A percentile compares a stretch with the other conserved stretches of the same genome.
phyloP scores from a whole-genome alignment of 2,888 invertebrate species.

The Amphipoea oculea region DNA sequence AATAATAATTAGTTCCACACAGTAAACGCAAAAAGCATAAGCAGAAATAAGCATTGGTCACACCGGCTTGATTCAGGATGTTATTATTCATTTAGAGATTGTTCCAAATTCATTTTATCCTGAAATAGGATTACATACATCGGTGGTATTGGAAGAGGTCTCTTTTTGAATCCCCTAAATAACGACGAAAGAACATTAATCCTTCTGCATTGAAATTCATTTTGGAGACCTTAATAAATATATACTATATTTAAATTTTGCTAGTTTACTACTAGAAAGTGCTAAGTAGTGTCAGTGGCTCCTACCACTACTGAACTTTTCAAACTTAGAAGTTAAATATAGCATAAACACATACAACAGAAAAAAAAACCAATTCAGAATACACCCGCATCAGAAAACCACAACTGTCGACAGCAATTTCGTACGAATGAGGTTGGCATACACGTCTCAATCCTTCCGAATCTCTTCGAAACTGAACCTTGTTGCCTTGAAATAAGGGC shows the following conservation, averaged over 20 bases:
- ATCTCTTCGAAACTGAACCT: slow-evolving; percentile 31
- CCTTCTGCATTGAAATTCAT: not conserved
- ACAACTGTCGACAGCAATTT: slow-evolving; percentile 82
- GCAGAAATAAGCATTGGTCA: not conserved
- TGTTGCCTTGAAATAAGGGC: slow-evolving; percentile 30
- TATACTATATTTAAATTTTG: no score
- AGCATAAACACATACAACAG: slow-evolving; percentile 11
- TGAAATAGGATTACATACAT: not conserved
- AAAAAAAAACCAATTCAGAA: slow-evolving; percentile 68
- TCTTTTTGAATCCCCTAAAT: not conserved
- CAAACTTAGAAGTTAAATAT: not conserved
- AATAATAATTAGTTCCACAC: not conserved
- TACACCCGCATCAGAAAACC: slow-evolving; percentile 74
- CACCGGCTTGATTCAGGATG: not conserved
- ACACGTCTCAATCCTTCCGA: slow-evolving; percentile 75
- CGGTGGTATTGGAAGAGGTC: not conserved
- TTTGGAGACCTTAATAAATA: no score
- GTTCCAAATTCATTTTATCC: not conserved
- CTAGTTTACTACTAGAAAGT: no score
- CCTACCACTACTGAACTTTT: not conserved
- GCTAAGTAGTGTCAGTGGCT: not conserved
- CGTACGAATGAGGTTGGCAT: slow-evolving; percentile 80
- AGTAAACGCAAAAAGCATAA: not conserved
- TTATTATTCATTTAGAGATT: no score
- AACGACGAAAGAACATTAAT: not conserved